These are phyloP conservation scores for Eolophus roseicapilla DNA, from an alignment of 2,113 vertebrate species.

Conservation along the genomic window DNA sequence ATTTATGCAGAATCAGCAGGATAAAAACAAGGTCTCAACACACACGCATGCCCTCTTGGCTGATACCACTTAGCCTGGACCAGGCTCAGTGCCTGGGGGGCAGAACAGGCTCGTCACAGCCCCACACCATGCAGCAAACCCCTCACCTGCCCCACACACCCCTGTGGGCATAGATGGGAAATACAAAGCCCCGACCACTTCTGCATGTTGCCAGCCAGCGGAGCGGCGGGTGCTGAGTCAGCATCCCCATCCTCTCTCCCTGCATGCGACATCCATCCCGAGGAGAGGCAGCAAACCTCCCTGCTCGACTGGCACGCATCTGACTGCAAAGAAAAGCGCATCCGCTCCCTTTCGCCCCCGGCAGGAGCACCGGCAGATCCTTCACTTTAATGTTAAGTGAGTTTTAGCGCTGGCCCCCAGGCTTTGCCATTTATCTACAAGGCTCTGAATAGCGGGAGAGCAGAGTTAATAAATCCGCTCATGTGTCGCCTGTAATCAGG, in stretches of 20 bases:
- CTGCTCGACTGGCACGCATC: not conserved
- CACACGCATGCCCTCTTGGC: not conserved
- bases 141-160: not conserved
- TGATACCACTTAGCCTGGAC: not conserved
- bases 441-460: not conserved
- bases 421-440: conserved; percentile 43
- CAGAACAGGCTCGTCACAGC: not conserved
- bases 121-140: not conserved
- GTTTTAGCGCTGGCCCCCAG: conserved; percentile 37
- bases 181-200: too few relatives aligned
- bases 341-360: not conserved
- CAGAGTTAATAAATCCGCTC: conserved; percentile 60
- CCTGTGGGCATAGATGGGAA: not conserved
- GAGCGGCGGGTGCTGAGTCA: conserved; percentile 3
- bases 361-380: conserved; percentile 19
- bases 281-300: not conserved
- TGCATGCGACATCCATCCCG: not conserved
- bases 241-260: not conserved
- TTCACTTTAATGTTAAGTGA: conserved; percentile 63
- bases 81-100: not conserved
- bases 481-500: conserved; percentile 49
- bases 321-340: conserved; percentile 1
- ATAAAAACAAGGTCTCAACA: not conserved
- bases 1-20: not conserved
- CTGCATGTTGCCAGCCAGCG: not conserved